Evolutionary conservation across 2,888 invertebrate genomes (phyloP).

Genomic region (Pelosia muscerda): DNA sequence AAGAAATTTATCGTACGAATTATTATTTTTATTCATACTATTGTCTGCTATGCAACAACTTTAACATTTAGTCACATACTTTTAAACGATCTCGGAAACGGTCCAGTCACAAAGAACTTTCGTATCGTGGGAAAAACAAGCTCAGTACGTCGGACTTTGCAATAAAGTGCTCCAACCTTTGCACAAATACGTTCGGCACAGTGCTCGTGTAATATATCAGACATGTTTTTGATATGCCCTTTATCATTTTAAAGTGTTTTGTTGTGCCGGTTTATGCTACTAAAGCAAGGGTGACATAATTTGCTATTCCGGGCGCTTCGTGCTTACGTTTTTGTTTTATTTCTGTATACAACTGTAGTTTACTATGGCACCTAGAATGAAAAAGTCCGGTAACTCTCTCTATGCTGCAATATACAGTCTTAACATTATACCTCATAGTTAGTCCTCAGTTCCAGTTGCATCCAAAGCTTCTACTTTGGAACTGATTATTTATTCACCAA

Average conservation of each 20-base stretch:
- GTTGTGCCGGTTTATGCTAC: neutral
- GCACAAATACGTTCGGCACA: constrained; percentile 20
- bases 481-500: no score
- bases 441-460: no score
- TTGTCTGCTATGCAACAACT: no score
- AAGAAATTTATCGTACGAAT: no score
- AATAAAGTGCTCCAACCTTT: constrained; percentile 36
- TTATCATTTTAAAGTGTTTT: constrained; percentile 15
- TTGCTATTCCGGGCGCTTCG: neutral
- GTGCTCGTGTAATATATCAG: constrained; percentile 14
- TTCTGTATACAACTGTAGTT: neutral
- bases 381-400: neutral
- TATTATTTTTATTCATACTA: no score
- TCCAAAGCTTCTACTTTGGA: no score
- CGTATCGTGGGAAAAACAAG: constrained; percentile 42
- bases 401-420: no score
- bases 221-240: constrained; percentile 11
- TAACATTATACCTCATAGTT: no score
- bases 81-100: constrained; percentile 38
- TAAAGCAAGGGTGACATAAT: constrained; percentile 4
- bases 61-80: constrained; percentile 9
- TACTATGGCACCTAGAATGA: neutral
- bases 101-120: constrained; percentile 38
- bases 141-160: constrained; percentile 35
- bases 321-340: neutral